These are phyloP conservation scores for Phengaris arion DNA, from an alignment of 2,888 invertebrate species.

Conservation along the genomic window DNA sequence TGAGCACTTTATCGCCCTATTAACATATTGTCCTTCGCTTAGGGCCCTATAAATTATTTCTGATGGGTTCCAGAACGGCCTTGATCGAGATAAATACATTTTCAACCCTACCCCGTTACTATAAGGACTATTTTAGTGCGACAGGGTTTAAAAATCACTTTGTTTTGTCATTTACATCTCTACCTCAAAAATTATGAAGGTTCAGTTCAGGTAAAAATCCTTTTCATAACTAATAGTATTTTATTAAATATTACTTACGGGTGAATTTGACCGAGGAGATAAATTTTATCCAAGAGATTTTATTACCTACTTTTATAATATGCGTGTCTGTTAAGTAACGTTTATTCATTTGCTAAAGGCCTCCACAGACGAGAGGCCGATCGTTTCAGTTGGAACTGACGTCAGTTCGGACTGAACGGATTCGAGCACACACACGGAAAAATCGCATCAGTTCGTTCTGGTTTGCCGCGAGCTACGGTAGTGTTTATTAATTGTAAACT, in stretches of 20 bases:
- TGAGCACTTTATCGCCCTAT: constrained; percentile 27
- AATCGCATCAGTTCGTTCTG: no score
- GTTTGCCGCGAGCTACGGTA: no score
- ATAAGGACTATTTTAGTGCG: neutral
- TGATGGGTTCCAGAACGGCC: constrained; percentile 25
- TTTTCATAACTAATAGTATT: constrained; percentile 15
- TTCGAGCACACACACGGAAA: no score
- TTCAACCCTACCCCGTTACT: neutral
- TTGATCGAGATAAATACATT: neutral
- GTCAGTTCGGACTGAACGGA: no score
- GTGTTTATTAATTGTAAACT: no score
- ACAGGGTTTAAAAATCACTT: neutral
- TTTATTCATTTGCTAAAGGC: neutral
- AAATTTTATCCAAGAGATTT: neutral
- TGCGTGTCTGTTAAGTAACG: neutral
- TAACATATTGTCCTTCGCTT: constrained; percentile 24
- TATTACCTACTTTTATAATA: neutral
- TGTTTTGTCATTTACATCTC: constrained; percentile 21
- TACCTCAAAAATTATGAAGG: constrained; percentile 25
- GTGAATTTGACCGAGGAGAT: neutral
- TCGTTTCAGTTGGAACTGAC: no score
- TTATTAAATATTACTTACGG: constrained; percentile 11
- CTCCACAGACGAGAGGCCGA: no score
- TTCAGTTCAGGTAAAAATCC: constrained; percentile 24
- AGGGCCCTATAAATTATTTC: constrained; percentile 21